These are phyloP conservation scores for Porites cylindrica DNA, from an alignment of 92 coral and sea anemone species.

Conservation along the genomic window DNA sequence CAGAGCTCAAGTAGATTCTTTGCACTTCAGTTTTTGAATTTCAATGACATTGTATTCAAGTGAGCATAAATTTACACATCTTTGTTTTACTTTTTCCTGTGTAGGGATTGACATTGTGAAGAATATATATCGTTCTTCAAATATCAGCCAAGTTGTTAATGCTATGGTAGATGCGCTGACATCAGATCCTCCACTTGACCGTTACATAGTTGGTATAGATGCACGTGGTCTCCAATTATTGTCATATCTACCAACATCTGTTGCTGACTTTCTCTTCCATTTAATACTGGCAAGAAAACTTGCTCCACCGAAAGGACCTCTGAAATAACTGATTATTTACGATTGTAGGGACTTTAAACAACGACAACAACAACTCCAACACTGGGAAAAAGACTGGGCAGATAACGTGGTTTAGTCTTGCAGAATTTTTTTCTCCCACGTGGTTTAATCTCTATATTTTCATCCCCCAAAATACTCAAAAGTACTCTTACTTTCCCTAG, in stretches of 20 bases:
- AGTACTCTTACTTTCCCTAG: no score
- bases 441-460: no score
- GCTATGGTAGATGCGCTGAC: conserved; percentile 72
- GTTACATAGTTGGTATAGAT: conserved; percentile 65
- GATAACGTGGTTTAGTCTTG: no score
- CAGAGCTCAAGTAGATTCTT: no score
- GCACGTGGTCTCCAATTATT: conserved; percentile 42
- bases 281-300: neutral
- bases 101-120: conserved; percentile 15
- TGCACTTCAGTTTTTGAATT: no score
- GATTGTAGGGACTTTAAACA: no score
- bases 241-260: conserved; percentile 38
- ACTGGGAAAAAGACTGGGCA: no score
- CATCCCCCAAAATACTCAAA: no score
- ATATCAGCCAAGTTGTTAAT: conserved; percentile 52
- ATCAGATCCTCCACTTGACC: conserved; percentile 56
- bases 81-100: neutral
- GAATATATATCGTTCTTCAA: conserved; percentile 14
- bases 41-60: no score
- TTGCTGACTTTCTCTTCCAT: conserved; percentile 40
- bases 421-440: no score
- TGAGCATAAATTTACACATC: no score
- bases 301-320: neutral
- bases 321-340: neutral
- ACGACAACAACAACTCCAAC: no score